Evolutionary conservation across 2,888 invertebrate species (phyloP).

Genomic region (Thymelicus acteon): DNA sequence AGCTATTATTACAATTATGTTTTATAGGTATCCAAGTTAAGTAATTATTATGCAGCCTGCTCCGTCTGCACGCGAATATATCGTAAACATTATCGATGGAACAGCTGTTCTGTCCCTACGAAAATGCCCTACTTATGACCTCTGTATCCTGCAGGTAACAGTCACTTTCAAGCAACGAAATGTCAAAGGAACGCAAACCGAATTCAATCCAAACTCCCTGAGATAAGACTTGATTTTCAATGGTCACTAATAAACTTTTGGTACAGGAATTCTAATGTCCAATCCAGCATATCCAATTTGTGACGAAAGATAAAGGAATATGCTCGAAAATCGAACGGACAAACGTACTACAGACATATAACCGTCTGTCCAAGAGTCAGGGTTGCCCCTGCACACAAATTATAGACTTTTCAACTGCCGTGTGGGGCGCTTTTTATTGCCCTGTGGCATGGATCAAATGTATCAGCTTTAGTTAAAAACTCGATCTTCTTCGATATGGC

Average conservation of each 20-base stretch:
- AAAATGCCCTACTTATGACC: constrained; percentile 9
- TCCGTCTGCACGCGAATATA: background rate
- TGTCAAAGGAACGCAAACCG: background rate
- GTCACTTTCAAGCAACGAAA: constrained; percentile 17
- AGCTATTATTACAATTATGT: too few species aligned
- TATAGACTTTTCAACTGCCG: constrained; percentile 22
- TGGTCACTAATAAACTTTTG: background rate
- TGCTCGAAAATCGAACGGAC: constrained; percentile 7
- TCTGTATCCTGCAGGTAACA: constrained; percentile 17
- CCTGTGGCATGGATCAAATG: constrained; percentile 1
- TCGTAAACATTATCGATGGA: background rate
- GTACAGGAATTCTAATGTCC: background rate
- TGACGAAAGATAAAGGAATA: constrained; percentile 1
- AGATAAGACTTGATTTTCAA: constrained; percentile 12
- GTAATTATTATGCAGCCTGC: constrained; percentile 3
- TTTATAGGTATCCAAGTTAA: background rate
- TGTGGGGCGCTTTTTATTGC: constrained; percentile 20
- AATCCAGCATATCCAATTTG: constrained; percentile 1
- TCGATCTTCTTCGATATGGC: background rate
- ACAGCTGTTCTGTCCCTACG: constrained; percentile 8
- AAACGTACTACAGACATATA: background rate
- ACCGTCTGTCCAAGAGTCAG: background rate
- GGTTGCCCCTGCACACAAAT: constrained; percentile 6
- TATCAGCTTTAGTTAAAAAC: background rate
- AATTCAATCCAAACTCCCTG: background rate